Evolutionary conservation across 2,797 vertebrate species (phyloP).

Genomic region (Sebastes trivittatus): DNA sequence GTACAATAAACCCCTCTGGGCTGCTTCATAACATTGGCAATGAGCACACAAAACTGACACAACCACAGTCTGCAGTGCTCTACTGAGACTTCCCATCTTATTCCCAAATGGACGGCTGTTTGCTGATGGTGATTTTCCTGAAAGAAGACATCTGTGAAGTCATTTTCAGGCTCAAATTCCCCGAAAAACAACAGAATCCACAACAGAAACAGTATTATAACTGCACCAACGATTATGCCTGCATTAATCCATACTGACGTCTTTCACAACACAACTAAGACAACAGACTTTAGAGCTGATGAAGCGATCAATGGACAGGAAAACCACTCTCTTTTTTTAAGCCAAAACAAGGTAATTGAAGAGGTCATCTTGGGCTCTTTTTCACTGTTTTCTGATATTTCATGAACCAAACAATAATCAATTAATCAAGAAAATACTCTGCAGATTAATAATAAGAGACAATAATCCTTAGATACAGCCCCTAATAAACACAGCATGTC

Average conservation of each 20-base stretch:
- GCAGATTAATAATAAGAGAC: neutral
- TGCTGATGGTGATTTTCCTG: conserved; percentile 3
- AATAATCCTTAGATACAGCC: neutral
- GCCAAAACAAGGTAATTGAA: neutral
- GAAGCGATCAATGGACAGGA: neutral
- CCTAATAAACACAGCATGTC: neutral
- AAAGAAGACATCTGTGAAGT: conserved; percentile 19
- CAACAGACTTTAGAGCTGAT: neutral
- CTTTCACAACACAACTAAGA: neutral
- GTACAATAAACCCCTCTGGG: conserved; percentile 27
- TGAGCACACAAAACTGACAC: conserved; percentile 20
- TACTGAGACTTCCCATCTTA: neutral
- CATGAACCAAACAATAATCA: neutral
- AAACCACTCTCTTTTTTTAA: neutral
- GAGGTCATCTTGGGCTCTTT: neutral
- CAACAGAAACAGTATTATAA: neutral
- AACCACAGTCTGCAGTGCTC: neutral
- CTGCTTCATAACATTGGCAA: conserved; percentile 19
- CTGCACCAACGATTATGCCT: neutral
- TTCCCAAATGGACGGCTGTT: conserved; percentile 15
- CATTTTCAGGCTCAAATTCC: neutral
- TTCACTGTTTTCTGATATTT: neutral
- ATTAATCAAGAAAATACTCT: neutral
- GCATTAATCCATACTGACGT: neutral
- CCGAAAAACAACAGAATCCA: neutral